phyloP scores from a whole-genome alignment of 2,888 invertebrate genomes.

The Operophtera brumata region DNA sequence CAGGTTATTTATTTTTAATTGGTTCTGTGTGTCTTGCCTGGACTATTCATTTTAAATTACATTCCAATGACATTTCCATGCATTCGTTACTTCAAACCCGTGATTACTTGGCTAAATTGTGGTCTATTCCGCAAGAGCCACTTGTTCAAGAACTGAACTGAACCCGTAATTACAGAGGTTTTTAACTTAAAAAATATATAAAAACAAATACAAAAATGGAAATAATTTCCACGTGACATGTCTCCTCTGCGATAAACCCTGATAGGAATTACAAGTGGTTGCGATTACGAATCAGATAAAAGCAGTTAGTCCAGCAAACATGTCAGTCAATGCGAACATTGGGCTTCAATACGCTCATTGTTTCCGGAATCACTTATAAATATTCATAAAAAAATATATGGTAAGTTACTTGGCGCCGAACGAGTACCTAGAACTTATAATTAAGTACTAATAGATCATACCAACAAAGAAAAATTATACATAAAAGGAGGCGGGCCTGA shows the following conservation, averaged over 20 bases:
- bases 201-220: background rate
- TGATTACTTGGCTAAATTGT: no score
- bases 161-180: no score
- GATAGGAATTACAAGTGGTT: constrained; percentile 27
- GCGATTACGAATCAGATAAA: constrained; percentile 37
- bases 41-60: no score
- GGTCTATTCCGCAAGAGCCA: no score
- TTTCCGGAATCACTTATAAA: constrained; percentile 67
- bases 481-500: no score
- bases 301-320: constrained; percentile 43
- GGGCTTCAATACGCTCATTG: constrained; percentile 62
- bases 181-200: no score
- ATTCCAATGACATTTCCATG: no score
- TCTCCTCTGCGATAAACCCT: constrained; percentile 18
- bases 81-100: no score
- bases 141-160: no score
- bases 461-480: background rate
- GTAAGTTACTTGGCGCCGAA: constrained; percentile 55
- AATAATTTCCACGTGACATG: background rate
- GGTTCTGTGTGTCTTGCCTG: no score
- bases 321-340: constrained; percentile 50
- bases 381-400: constrained; percentile 72
- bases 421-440: no score
- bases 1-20: no score
- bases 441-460: background rate